A percentile compares a stretch with the other conserved stretches of the same genome.
phyloP scores from a whole-genome alignment of 2,113 vertebrate species.

The Prolemur simus region DNA sequence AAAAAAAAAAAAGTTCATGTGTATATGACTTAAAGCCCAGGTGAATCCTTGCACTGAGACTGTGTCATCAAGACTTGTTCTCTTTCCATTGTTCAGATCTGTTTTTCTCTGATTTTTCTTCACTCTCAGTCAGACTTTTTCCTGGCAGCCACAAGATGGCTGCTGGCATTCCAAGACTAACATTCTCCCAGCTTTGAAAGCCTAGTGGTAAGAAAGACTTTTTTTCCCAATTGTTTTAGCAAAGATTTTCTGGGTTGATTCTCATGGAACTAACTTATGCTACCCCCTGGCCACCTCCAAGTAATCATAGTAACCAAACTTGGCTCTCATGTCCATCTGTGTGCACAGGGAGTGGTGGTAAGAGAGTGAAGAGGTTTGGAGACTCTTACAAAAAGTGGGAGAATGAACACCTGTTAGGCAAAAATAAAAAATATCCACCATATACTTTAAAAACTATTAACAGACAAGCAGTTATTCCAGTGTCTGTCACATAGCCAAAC shows the following conservation, averaged over 20 bases:
- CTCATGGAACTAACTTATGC: not conserved
- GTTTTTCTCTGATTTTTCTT: too few species aligned
- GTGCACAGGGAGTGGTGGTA: not conserved
- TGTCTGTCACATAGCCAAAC: not conserved
- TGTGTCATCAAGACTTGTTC: too few species aligned
- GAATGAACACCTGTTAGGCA: not conserved
- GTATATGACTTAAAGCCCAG: too few species aligned
- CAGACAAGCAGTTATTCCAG: not conserved
- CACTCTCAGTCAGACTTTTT: too few species aligned
- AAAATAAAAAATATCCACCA: not conserved
- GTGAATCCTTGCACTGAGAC: too few species aligned
- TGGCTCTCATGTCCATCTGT: not conserved
- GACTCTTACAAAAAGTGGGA: not conserved
- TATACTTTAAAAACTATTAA: not conserved
- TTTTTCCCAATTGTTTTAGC: not conserved
- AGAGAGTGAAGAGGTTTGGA: not conserved
- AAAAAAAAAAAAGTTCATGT: too few species aligned
- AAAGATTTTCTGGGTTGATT: slow-evolving; percentile 24
- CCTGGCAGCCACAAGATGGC: not conserved
- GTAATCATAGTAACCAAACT: not conserved
- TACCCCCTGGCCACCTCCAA: not conserved
- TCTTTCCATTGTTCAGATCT: too few species aligned
- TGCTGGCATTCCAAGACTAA: not conserved
- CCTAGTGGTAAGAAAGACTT: not conserved
- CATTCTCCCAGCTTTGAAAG: not conserved